These are phyloP conservation scores for Ptychochromis oligacanthus DNA, from an alignment of 2,113 vertebrate species.

Conservation along the genomic window DNA sequence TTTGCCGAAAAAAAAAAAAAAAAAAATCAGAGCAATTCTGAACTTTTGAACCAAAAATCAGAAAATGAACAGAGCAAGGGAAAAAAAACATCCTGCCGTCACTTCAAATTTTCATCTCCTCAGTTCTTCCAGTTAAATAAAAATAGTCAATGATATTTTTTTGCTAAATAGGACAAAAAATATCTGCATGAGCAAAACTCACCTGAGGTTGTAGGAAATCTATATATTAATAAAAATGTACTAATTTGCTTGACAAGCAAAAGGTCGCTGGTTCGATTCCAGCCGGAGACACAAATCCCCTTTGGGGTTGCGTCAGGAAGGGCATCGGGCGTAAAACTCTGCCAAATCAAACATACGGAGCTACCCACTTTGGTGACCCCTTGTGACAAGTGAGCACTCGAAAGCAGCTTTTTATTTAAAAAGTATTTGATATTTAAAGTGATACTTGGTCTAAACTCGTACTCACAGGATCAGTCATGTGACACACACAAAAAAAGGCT, in stretches of 20 bases:
- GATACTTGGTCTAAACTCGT: not conserved
- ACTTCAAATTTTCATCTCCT: not conserved
- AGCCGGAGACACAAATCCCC: no score
- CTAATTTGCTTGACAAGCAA: no score
- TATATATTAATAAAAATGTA: not conserved
- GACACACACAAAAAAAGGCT: accelerated
- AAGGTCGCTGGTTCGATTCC: no score
- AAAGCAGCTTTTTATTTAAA: no score
- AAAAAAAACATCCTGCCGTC: not conserved
- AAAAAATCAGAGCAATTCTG: not conserved
- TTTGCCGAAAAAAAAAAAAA: no score
- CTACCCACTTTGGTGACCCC: no score
- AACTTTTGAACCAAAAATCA: not conserved
- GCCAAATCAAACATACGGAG: no score
- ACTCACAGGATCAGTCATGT: not conserved
- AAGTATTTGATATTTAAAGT: not conserved
- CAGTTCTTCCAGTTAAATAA: accelerated
- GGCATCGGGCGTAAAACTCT: no score
- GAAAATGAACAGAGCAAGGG: not conserved
- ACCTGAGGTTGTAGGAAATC: not conserved
- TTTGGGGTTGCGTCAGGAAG: no score
- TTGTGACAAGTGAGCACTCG: no score
- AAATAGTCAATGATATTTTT: not conserved
- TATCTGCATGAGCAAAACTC: not conserved
- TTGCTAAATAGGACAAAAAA: not conserved